phyloP scores from a whole-genome alignment of 2,797 vertebrate genomes.

The Meda fulgida region DNA sequence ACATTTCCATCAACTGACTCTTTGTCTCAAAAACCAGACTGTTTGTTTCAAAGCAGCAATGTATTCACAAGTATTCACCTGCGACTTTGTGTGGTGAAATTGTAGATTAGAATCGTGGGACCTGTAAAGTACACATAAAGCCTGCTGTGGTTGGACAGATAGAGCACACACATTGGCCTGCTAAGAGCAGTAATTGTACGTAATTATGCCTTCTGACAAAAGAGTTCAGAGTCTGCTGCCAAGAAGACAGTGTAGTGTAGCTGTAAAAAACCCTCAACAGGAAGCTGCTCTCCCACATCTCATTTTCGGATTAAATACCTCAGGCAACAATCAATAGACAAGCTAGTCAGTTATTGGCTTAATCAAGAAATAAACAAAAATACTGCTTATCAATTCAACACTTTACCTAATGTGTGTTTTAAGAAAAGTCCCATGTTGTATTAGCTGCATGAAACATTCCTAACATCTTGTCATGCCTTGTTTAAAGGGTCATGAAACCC shows the following conservation, averaged over 20 bases:
- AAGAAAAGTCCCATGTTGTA: not conserved
- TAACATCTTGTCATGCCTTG: conserved; percentile 10
- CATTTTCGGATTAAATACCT: not conserved
- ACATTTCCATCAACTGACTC: not conserved
- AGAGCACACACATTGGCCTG: not conserved
- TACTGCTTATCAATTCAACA: not conserved
- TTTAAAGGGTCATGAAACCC: too few relatives aligned
- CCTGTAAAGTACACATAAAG: conserved; percentile 8
- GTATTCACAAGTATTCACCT: conserved; percentile 1
- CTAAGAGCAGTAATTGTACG: conserved; percentile 24
- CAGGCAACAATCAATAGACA: not conserved
- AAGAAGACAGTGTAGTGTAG: not conserved
- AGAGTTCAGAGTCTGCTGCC: not conserved
- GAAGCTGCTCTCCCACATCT: not conserved
- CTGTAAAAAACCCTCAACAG: not conserved
- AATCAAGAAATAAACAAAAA: not conserved
- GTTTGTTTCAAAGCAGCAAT: not conserved
- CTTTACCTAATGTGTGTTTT: not conserved
- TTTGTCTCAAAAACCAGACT: not conserved
- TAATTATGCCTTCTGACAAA: conserved; percentile 31
- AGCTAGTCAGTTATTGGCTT: not conserved
- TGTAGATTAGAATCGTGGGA: conserved; percentile 17
- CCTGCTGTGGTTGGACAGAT: conserved; percentile 19
- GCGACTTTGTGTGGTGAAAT: not conserved
- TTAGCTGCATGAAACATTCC: conserved; percentile 17